Conservation (phyloP, 2,888 invertebrate species). For the Odontocerum albicorne region DNA sequence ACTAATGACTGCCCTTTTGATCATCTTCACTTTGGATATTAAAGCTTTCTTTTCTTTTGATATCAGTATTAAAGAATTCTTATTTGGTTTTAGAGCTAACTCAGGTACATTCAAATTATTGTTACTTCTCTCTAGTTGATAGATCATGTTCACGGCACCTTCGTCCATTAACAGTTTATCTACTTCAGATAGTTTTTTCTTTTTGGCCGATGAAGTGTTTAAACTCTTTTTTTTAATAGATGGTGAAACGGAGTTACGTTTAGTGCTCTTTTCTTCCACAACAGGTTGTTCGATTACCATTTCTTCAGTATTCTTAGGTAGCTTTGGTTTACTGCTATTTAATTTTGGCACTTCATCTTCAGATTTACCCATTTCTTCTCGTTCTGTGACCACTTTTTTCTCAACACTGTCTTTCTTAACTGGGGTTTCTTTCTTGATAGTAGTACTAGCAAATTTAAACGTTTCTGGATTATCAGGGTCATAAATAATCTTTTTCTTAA, state of each 20-base stretch:
- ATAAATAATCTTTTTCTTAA: constrained; percentile 74
- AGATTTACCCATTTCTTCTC: constrained; percentile 23
- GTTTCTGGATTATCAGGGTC: constrained; percentile 67
- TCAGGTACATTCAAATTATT: constrained; percentile 43
- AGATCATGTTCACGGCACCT: constrained; percentile 84
- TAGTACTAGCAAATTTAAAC: constrained; percentile 44
- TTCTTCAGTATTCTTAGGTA: too few species aligned
- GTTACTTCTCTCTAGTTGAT: constrained; percentile 64
- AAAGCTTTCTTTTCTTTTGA: constrained; percentile 55
- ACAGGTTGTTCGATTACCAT: too few species aligned
- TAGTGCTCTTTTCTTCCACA: neutral
- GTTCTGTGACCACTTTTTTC: constrained; percentile 18
- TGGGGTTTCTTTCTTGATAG: constrained; percentile 28
- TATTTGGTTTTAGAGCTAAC: constrained; percentile 29
- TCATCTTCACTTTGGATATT: constrained; percentile 61
- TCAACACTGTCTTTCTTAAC: too few species aligned
- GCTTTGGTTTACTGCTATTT: too few species aligned
- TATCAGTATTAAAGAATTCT: constrained; percentile 39
- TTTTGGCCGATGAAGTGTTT: constrained; percentile 43
- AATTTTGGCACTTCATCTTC: neutral
- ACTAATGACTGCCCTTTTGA: constrained; percentile 59
- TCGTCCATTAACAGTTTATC: constrained; percentile 81
- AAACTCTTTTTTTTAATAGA: constrained; percentile 3
- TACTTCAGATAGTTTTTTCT: constrained; percentile 67
- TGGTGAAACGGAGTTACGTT: neutral